These are phyloP conservation scores for Coelopa frigida DNA, from an alignment of 1,140 invertebrate species.

Conservation along the genomic window DNA sequence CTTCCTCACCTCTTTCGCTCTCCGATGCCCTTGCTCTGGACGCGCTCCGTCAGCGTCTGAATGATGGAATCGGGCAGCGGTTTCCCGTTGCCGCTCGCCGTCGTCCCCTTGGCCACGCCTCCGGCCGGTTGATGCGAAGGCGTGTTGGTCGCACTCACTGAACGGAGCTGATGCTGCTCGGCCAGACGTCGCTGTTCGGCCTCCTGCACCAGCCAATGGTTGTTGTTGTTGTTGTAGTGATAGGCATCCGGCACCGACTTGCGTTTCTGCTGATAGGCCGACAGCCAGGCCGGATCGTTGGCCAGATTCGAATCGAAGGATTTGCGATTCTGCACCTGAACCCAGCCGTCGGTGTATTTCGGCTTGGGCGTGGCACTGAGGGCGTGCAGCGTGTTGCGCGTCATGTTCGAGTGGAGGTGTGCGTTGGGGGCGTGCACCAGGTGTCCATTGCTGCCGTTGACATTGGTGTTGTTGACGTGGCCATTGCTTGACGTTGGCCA, in stretches of 20 bases:
- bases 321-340: slow-evolving; percentile 31
- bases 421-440: background rate
- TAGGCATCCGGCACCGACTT: slow-evolving; percentile 54
- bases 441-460: background rate
- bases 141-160: slow-evolving; percentile 12
- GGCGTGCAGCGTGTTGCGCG: slow-evolving; percentile 66
- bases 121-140: slow-evolving; percentile 16
- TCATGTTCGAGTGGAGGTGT: slow-evolving; percentile 52
- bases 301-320: slow-evolving; percentile 21
- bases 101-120: slow-evolving; percentile 16
- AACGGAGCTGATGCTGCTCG: slow-evolving; percentile 53
- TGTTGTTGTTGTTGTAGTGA: slow-evolving; percentile 61
- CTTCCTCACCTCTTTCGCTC: slow-evolving; percentile 45
- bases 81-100: slow-evolving; percentile 42
- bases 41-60: slow-evolving; percentile 62
- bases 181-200: slow-evolving; percentile 76
- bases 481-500: slow-evolving; percentile 12
- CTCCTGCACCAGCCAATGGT: slow-evolving; percentile 87
- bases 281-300: slow-evolving; percentile 48
- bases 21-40: slow-evolving; percentile 55
- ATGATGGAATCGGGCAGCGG: slow-evolving; percentile 63
- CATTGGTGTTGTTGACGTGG: background rate
- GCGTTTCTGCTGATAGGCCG: slow-evolving; percentile 54
- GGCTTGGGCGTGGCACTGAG: slow-evolving; percentile 69
- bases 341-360: slow-evolving; percentile 53